A percentile compares a stretch with the other conserved stretches of the same genome.
Conservation (phyloP, 2,888 invertebrate genomes). For the Apamea monoglypha region DNA sequence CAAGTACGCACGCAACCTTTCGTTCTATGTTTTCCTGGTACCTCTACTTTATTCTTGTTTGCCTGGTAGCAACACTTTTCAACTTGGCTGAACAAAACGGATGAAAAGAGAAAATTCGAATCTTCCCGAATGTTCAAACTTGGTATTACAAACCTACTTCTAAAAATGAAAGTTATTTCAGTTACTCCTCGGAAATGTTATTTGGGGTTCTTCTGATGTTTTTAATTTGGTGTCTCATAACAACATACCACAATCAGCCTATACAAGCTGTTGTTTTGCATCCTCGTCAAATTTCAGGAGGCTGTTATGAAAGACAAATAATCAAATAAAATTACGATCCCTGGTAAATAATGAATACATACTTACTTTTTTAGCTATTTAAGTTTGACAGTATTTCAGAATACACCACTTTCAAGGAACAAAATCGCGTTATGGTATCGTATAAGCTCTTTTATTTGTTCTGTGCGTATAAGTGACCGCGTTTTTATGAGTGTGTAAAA, state of each 20-base stretch:
- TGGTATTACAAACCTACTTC: not conserved
- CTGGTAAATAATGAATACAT: too few relatives aligned
- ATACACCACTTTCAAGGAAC: too few relatives aligned
- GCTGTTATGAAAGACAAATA: too few relatives aligned
- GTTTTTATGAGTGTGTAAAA: too few relatives aligned
- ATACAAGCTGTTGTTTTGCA: too few relatives aligned
- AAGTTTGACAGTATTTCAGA: too few relatives aligned
- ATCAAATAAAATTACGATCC: too few relatives aligned
- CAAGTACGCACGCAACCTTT: slow-evolving; percentile 46
- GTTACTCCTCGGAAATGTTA: not conserved
- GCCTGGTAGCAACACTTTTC: slow-evolving; percentile 21
- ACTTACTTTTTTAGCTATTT: too few relatives aligned
- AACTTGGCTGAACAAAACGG: slow-evolving; percentile 20
- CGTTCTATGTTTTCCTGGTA: slow-evolving; percentile 22
- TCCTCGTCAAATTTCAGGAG: too few relatives aligned
- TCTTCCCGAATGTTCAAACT: slow-evolving; percentile 7
- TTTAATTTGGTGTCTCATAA: not conserved
- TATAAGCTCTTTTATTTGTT: too few relatives aligned
- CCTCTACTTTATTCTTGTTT: slow-evolving; percentile 42
- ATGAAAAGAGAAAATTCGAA: slow-evolving; percentile 32
- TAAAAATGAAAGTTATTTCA: not conserved
- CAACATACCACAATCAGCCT: not conserved
- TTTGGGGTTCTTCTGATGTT: not conserved
- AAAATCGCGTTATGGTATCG: too few relatives aligned
- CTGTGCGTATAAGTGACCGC: too few relatives aligned